These are phyloP conservation scores for Agonopterix alstromeriana DNA, from an alignment of 2,888 invertebrate species.

Conservation along the genomic window DNA sequence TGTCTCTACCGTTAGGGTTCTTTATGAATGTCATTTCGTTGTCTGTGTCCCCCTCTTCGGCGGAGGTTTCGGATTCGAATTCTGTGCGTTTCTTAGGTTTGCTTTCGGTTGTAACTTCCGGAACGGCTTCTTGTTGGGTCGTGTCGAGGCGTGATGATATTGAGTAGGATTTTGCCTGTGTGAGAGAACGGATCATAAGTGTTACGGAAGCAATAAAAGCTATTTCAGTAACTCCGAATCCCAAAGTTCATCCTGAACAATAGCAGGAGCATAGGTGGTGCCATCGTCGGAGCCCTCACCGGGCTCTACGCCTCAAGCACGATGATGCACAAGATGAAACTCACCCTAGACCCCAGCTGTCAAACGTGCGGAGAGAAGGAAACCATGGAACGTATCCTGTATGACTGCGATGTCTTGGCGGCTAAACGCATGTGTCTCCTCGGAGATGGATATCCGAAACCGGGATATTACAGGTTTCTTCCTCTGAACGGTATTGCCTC, in stretches of 20 bases:
- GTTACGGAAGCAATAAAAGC: background rate
- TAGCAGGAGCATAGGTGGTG: too few species aligned
- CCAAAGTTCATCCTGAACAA: background rate
- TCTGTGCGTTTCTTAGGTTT: background rate
- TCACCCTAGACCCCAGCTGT: too few species aligned
- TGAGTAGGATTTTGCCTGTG: slow-evolving; percentile 75
- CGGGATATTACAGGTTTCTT: background rate
- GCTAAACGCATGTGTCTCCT: too few species aligned
- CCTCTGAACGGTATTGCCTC: background rate
- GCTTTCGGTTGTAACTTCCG: slow-evolving; percentile 24
- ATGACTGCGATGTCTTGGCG: too few species aligned
- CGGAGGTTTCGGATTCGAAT: slow-evolving; percentile 75
- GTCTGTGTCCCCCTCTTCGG: slow-evolving; percentile 76
- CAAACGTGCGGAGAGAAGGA: too few species aligned
- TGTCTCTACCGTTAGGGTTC: slow-evolving; percentile 51
- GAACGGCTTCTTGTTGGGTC: slow-evolving; percentile 32
- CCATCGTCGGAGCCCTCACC: too few species aligned
- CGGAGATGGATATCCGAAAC: too few species aligned
- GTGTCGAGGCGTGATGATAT: slow-evolving; percentile 64
- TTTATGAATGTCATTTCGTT: slow-evolving; percentile 78
- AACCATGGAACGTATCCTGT: too few species aligned
- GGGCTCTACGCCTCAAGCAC: too few species aligned
- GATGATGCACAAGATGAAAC: too few species aligned
- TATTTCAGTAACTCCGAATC: background rate
- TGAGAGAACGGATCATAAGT: background rate